Base-by-base conservation (phyloP, 2,113 vertebrate species). In the Sterrhoptilus dennistouni region DNA sequence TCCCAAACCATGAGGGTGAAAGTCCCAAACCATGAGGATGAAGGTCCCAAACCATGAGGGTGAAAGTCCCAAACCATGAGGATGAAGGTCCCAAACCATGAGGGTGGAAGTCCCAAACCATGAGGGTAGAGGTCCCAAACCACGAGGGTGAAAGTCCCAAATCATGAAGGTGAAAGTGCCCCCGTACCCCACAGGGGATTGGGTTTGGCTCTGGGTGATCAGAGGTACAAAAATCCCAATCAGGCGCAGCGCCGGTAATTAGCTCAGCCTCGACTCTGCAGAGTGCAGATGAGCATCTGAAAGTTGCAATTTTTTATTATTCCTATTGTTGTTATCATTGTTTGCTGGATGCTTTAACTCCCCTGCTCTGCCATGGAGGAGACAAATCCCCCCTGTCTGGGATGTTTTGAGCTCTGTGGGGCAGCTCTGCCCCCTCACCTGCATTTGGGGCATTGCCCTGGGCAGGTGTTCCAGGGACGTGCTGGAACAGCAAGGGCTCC, bases 251-350 rank as follows among this genome's bases (percentile, higher is more conserved):
- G 17, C 47, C 4, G 1, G 16, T 75, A 75, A 87, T 91, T 35
- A 85, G 77, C 4, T 44, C 45, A 10, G 49, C 69, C 68, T 87
- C 33, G 87, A 66, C 76, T 80, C 80, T 56, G 83, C 40, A 0
- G 29, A 83, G 95, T 47, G 77, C 91, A 40, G 84, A 72, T 35
- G 36, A 60, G 74, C 89, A 94, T 76, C 33, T 83, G 49, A 65
- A 35, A 87, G 61, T 1, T 45, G 53, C 66, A 22, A 49, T 92
- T 92, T 38, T 81, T 72, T 9, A 44, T 19, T 17, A 14, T 38
- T 38, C 38, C 10, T 12, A 5, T 31, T 31, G 2, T n/a, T 45
- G 1, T 64, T 42, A 2, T 78, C 84, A 5, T 22, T 53, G 6
- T 85, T 93, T 83, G 54, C 77, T 78, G 33, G 90, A 6, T 86